These are phyloP conservation scores for Rotaria sp. DNA, from an alignment of 2,888 invertebrate species.

Conservation along the genomic window DNA sequence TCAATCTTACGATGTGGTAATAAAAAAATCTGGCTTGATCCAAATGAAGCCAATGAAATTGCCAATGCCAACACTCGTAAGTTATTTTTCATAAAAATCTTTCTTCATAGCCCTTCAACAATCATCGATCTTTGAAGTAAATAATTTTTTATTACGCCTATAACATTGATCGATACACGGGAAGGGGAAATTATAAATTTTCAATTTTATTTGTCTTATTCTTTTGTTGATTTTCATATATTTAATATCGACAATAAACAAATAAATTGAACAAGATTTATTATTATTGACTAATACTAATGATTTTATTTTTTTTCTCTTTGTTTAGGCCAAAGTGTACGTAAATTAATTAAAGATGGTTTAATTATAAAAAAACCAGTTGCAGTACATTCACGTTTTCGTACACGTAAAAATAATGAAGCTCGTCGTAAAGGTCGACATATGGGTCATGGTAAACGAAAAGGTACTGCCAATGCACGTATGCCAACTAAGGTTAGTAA, in stretches of 20 bases:
- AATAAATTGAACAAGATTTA: background rate
- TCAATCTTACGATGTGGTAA: constrained; percentile 97
- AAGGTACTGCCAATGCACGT: constrained; percentile 98
- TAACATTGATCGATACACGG: constrained; percentile 29
- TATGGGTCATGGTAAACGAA: constrained; percentile 95
- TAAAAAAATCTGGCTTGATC: constrained; percentile 99
- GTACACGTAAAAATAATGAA: constrained; percentile 92
- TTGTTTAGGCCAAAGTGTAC: constrained; percentile 82
- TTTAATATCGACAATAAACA: background rate
- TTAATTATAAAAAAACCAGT: constrained; percentile 98
- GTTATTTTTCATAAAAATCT: constrained; percentile 51
- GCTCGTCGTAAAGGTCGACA: constrained; percentile 97
- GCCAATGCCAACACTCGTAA: constrained; percentile 96
- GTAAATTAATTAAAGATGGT: constrained; percentile 98
- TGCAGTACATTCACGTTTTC: constrained; percentile 92
- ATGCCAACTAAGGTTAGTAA: constrained; percentile 84
- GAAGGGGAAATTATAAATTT: constrained; percentile 8
- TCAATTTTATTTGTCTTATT: background rate
- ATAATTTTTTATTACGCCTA: background rate
- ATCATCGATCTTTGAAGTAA: constrained; percentile 20
- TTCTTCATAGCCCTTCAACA: background rate
- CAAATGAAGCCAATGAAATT: constrained; percentile 99
- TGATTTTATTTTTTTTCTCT: constrained; percentile 41
- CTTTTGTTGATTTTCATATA: background rate
- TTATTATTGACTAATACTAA: background rate